Conservation (phyloP, 1,140 invertebrate genomes). For the Radopholus similis region DNA sequence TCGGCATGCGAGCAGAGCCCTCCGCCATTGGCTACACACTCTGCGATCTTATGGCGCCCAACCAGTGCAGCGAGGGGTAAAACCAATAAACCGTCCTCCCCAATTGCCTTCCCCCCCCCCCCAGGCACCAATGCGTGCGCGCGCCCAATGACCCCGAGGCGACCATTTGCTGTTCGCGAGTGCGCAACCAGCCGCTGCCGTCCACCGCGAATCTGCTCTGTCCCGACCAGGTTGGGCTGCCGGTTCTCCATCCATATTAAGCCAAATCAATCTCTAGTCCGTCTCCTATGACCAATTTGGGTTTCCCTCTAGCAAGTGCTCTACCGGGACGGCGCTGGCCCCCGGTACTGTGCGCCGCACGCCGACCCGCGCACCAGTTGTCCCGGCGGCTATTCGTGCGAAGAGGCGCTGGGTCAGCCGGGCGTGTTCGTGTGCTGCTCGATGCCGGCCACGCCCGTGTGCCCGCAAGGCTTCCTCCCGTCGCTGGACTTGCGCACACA, state of each 20-base stretch:
- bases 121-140: conserved; percentile 3
- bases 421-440: conserved; percentile 46
- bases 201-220: conserved; percentile 1
- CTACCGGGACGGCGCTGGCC: conserved; percentile 6
- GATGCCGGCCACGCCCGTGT: conserved; percentile 28
- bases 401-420: conserved; percentile 33
- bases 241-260: too few relatives aligned
- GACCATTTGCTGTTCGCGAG: conserved; percentile 2
- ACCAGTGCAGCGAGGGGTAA: conserved; percentile 19
- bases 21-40: conserved; percentile 37
- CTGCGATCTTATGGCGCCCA: conserved; percentile 32
- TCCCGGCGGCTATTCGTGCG: conserved; percentile 36
- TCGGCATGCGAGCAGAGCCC: conserved; percentile 28
- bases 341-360: conserved; percentile 8
- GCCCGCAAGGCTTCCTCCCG: conserved; percentile 35
- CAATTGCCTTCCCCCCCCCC: neutral
- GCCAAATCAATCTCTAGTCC: neutral
- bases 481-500: conserved; percentile 26
- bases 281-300: conserved; percentile 25
- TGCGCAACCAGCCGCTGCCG: neutral
- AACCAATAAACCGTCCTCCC: neutral
- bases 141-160: conserved; percentile 9
- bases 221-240: conserved; percentile 15
- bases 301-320: neutral
- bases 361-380: neutral